Evolutionary conservation across 2,888 invertebrate species (phyloP).

Genomic region (Caenorhabditis parvicauda): DNA sequence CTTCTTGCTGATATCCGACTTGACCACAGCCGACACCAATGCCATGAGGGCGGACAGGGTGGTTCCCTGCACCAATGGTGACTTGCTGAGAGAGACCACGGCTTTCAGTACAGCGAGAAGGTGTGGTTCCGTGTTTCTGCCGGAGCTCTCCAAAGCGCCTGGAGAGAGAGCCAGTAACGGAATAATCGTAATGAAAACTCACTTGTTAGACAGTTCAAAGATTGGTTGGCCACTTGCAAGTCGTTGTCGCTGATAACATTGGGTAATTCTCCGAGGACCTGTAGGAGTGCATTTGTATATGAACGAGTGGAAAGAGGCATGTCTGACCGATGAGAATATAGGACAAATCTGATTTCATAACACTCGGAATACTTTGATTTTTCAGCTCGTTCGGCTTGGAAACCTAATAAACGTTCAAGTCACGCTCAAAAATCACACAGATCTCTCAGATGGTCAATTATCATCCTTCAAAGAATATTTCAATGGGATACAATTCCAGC

Average conservation of each 20-base stretch:
- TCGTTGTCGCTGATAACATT: conserved; percentile 88
- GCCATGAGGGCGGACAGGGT: conserved; percentile 88
- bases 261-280: conserved; percentile 77
- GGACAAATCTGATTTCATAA: too few relatives aligned
- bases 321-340: too few relatives aligned
- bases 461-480: too few relatives aligned
- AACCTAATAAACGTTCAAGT: too few relatives aligned
- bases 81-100: conserved; percentile 32
- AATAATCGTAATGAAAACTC: conserved; percentile 10
- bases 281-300: too few relatives aligned
- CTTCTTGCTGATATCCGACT: conserved; percentile 73
- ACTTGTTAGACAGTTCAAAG: conserved; percentile 40
- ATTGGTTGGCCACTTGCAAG: conserved; percentile 85
- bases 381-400: too few relatives aligned
- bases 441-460: too few relatives aligned
- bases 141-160: conserved; percentile 22
- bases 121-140: conserved; percentile 39
- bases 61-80: conserved; percentile 72
- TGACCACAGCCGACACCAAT: conserved; percentile 83
- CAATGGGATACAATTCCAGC: too few relatives aligned
- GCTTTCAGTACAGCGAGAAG: conserved; percentile 71
- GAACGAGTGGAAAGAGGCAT: too few relatives aligned
- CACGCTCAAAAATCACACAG: too few relatives aligned
- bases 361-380: too few relatives aligned
- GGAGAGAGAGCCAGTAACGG: conserved; percentile 9